Evolutionary conservation across 2,113 vertebrate genomes (phyloP), one percentile per base, ranked within the genome.

Genomic region (Sula dactylatra): DNA sequence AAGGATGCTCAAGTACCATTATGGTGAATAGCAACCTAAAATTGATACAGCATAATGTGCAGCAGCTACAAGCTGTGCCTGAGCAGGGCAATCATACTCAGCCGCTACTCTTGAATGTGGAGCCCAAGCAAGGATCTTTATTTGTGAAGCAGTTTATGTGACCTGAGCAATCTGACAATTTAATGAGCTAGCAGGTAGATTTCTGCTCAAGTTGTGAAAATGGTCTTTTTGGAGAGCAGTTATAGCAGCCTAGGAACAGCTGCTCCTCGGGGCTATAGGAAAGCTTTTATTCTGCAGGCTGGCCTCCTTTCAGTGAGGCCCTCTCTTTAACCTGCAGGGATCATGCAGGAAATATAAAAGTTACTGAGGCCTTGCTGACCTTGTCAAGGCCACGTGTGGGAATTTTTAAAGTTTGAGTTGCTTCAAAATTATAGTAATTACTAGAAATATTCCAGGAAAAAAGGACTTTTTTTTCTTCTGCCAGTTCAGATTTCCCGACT

Each of bases 361-460:
- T 98, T 98, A 98, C 98, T 96, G 87, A 96, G 94, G 95, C 93
- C 97, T 96, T 74, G 61, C 84, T 98, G 98, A 99, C 99, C 98
- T 96, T 99, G 98, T 99, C 98, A 99, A 98, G 98, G 98, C 98
- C 98, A 98, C 98, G 98, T 98, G 98, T 98, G 98, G 98, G 98
- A 99, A 99, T 99, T 99, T 98, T 97, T 97, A 98, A 98, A 94
- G 98, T 98, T 98, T 98, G 98, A 98, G 97, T 98, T 98, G 97
- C 98, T 99, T 98, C 97, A 98, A 99, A 99, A 99, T 99, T 99
- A 99, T 97, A 98, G 98, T 98, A 99, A 99, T 99, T 99, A 99
- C 98, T 98, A 98, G 66, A 98, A 98, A 99, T 98, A 99, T 99
- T 98, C 98, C 98, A 98, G 98, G 98, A 98, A 90, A 98, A 98